Evolutionary conservation across 2,888 invertebrate species (phyloP), one percentile per base, ranked within the genome.

Genomic region (Calliphora vomitoria): DNA sequence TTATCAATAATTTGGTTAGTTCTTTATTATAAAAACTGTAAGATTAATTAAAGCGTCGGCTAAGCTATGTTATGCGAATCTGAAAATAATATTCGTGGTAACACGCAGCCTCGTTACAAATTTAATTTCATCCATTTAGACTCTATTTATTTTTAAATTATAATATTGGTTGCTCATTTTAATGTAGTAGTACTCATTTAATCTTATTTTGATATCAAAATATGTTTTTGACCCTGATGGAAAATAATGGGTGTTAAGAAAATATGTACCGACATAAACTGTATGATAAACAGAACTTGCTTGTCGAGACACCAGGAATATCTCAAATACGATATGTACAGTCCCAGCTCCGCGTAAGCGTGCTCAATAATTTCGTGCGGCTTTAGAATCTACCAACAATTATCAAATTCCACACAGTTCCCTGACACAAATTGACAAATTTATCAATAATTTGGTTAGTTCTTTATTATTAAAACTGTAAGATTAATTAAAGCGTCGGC

Each of bases 71-170:
- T 93, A 93, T 92, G 89, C 91, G 92, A 92, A 91, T 90, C 89
- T 15, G 44, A 75, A 78, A 62, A 72, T 83, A 53, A 88, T 89
- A 89, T 92, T 93, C 91, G 90, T 91, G 88, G 90, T 93, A 93
- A 93, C 93, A 93, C 93, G 93, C 93, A 91, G 92, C 92, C 91
- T 91, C 92, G 93, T 90, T 91, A 93, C 93, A 93, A 72, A 31
- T 47, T 25, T 25, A 1, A 25, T 25, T 25, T 25, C 25, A 25
- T 25, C 25, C 25, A 25, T 25, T 25, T 25, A 25, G 25, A 25
- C 25, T 25, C 25, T 1, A 1, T 25, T 25, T 25, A 25, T 25
- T 25, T 25, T 25, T 25, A 25, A 25, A 25, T 2, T 25, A 25
- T 25, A 25, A 25, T 25, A 25, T 25, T 25, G 25, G 1, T 25